Conservation (phyloP, 2,797 vertebrate species). For the Lepidocolaptes lacrymiger region DNA sequence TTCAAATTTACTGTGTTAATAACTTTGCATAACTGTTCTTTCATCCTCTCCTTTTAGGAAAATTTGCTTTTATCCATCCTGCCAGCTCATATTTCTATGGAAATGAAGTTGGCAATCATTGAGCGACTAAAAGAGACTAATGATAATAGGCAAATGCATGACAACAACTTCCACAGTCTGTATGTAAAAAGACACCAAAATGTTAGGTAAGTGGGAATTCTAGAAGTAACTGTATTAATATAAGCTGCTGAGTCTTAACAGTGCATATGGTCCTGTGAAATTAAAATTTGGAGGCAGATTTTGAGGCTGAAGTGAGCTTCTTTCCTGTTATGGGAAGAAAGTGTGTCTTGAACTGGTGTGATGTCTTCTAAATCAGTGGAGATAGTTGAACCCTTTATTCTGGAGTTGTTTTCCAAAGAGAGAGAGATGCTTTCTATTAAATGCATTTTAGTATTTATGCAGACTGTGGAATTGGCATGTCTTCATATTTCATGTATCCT, state of each 20-base stretch:
- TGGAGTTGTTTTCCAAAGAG: background rate
- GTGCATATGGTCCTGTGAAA: background rate
- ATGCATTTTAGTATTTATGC: background rate
- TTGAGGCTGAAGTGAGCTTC: background rate
- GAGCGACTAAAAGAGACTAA: slow-evolving; percentile 92
- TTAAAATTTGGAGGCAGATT: background rate
- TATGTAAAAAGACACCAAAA: slow-evolving; percentile 98
- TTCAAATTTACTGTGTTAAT: background rate
- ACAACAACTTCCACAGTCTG: slow-evolving; percentile 97
- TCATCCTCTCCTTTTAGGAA: slow-evolving; percentile 77
- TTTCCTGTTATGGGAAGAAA: background rate
- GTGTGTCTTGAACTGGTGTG: accelerated
- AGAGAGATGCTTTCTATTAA: background rate
- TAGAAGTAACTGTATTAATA: background rate
- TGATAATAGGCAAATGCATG: slow-evolving; percentile 87
- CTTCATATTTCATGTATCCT: background rate
- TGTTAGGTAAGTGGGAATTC: slow-evolving; percentile 85
- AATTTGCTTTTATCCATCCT: slow-evolving; percentile 95
- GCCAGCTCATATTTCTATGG: slow-evolving; percentile 97
- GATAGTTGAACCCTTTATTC: background rate
- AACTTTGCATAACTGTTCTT: background rate
- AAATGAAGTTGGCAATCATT: slow-evolving; percentile 97
- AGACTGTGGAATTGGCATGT: background rate
- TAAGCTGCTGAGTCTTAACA: background rate
- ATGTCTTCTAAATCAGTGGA: background rate